A percentile compares a stretch with the other conserved stretches of the same genome.
These are phyloP conservation scores for Prunella strophiata DNA, from an alignment of 2,797 vertebrate species.

Conservation along the genomic window DNA sequence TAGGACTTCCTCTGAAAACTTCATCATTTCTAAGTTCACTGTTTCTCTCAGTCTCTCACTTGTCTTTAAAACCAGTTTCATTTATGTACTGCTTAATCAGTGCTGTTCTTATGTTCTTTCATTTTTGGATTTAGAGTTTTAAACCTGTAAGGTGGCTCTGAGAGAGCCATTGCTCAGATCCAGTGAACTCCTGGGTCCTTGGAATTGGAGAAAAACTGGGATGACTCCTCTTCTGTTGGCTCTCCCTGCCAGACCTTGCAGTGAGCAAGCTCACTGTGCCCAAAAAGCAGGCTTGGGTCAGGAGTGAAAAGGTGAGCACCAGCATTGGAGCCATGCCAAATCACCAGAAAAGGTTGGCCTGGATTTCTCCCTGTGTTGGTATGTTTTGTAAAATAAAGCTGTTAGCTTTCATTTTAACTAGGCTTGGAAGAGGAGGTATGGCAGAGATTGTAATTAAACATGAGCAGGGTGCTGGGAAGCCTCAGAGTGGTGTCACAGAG, in stretches of 20 bases:
- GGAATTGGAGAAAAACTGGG: neutral
- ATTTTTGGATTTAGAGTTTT: conserved; percentile 5
- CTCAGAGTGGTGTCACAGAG: neutral
- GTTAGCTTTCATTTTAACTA: neutral
- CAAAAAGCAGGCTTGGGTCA: neutral
- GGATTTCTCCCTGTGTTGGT: neutral
- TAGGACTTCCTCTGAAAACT: neutral
- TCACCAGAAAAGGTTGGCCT: neutral
- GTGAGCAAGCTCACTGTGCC: neutral
- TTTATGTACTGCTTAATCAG: neutral
- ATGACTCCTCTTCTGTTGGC: neutral
- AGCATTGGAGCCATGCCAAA: neutral
- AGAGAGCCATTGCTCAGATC: neutral
- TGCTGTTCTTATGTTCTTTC: neutral
- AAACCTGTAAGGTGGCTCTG: neutral
- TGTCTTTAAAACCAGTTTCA: conserved; percentile 26
- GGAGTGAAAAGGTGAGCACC: neutral
- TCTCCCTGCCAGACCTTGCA: neutral
- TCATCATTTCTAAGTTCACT: neutral
- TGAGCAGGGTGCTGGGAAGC: neutral
- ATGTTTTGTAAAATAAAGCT: neutral
- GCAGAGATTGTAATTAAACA: neutral
- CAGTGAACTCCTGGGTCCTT: neutral
- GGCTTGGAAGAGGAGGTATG: neutral
- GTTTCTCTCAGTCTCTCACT: neutral